A percentile compares a stretch with the other conserved stretches of the same genome.
Conservation (phyloP, 2,113 vertebrate genomes). For the Alligator sinensis region DNA sequence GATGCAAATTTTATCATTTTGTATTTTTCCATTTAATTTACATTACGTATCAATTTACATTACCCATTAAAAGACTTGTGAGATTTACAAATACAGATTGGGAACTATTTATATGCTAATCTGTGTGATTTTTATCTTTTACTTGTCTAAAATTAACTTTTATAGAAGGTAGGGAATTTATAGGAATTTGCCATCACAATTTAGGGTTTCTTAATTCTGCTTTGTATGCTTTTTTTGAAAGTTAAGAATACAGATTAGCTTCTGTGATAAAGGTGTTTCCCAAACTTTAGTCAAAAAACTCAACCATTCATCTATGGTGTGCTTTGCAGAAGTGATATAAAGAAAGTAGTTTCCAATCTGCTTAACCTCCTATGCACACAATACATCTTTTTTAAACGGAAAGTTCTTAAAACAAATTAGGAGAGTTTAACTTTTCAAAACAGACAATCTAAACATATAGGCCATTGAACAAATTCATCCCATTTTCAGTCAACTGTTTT, state of each 20-base stretch:
- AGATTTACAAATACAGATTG: constrained; percentile 63
- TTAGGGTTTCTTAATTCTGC: background rate
- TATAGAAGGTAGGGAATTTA: constrained; percentile 14
- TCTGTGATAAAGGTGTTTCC: background rate
- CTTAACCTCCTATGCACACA: background rate
- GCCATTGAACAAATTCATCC: background rate
- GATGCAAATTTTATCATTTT: constrained; percentile 26
- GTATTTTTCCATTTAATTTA: constrained; percentile 46
- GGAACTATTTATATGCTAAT: constrained; percentile 61
- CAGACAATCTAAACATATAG: fast-evolving
- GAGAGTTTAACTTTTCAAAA: background rate
- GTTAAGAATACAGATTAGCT: background rate
- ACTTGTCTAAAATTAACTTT: constrained; percentile 61
- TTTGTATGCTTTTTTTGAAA: constrained; percentile 18
- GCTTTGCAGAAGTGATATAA: background rate
- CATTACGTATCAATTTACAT: constrained; percentile 55
- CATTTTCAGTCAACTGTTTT: fast-evolving
- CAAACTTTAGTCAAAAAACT: constrained; percentile 28
- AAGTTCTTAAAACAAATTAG: background rate
- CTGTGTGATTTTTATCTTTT: constrained; percentile 68
- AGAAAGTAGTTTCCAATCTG: background rate
- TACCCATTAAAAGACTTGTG: constrained; percentile 52
- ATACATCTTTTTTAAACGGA: fast-evolving
- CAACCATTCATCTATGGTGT: background rate
- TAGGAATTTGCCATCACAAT: constrained; percentile 26